A percentile compares a stretch with the other conserved stretches of the same genome.
Conservation (phyloP, 1,140 invertebrate genomes). For the Drosophila sulfurigaster region DNA sequence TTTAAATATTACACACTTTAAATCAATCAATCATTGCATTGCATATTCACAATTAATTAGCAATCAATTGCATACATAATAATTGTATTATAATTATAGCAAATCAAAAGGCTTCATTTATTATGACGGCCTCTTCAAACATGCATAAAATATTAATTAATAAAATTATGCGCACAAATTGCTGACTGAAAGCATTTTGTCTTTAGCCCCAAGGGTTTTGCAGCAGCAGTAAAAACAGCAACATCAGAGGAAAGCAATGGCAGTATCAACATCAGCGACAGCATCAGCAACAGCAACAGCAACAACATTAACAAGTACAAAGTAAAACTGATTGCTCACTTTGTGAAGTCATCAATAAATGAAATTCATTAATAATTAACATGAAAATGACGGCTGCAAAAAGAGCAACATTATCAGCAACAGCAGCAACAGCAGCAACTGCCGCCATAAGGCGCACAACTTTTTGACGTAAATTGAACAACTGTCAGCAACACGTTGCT, state of each 20-base stretch:
- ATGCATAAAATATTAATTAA: constrained; percentile 58
- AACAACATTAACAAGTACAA: constrained; percentile 9
- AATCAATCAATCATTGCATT: too few species aligned
- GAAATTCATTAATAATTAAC: constrained; percentile 76
- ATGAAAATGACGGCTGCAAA: constrained; percentile 64
- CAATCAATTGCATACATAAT: constrained; percentile 6
- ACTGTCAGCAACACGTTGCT: constrained; percentile 78
- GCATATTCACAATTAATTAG: neutral
- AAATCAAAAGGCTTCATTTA: constrained; percentile 12
- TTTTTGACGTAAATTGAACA: constrained; percentile 72
- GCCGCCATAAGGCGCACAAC: constrained; percentile 44
- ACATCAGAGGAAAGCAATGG: neutral
- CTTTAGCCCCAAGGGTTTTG: constrained; percentile 28
- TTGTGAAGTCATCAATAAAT: constrained; percentile 70
- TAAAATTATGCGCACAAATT: constrained; percentile 58
- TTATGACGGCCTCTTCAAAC: constrained; percentile 8
- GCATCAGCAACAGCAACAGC: neutral
- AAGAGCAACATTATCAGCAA: constrained; percentile 15
- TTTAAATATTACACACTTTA: too few species aligned
- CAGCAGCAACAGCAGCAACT: constrained; percentile 14
- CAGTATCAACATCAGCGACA: constrained; percentile 8
- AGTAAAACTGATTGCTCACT: constrained; percentile 58
- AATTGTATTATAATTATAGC: constrained; percentile 1
- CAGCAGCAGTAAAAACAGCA: constrained; percentile 12
- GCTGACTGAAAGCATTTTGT: constrained; percentile 63